Conservation (phyloP, 1,140 invertebrate species). For the Pachypsylla venusta region DNA sequence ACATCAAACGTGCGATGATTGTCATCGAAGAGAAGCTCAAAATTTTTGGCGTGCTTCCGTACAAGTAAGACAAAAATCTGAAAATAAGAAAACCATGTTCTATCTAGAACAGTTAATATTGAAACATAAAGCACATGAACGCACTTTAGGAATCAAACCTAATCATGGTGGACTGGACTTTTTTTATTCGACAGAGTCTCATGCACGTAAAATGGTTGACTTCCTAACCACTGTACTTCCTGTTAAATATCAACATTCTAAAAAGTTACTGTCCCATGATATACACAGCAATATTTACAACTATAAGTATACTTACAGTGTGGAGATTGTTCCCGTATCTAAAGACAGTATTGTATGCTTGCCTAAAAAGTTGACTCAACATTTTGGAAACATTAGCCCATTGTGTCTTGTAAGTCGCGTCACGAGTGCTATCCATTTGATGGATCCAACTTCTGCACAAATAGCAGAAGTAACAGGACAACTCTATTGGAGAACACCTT, state of each 20-base stretch:
- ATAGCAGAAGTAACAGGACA: constrained; percentile 70
- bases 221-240: constrained; percentile 81
- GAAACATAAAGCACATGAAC: constrained; percentile 84
- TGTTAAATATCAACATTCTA: constrained; percentile 70
- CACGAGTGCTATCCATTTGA: constrained; percentile 76
- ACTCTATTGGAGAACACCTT: constrained; percentile 74
- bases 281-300: constrained; percentile 93
- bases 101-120: constrained; percentile 96
- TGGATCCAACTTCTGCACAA: constrained; percentile 85
- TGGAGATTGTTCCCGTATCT: constrained; percentile 93
- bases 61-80: constrained; percentile 69
- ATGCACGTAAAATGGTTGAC: constrained; percentile 90
- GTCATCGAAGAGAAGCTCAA: constrained; percentile 91
- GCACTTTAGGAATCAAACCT: constrained; percentile 87
- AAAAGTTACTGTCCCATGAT: constrained; percentile 95
- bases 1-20: constrained; percentile 94
- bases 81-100: constrained; percentile 96
- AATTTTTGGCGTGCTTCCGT: constrained; percentile 91
- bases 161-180: constrained; percentile 92
- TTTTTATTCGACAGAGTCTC: constrained; percentile 75
- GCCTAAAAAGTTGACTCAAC: constrained; percentile 69
- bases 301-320: constrained; percentile 85
- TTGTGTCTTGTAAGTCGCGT: constrained; percentile 82
- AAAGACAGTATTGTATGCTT: constrained; percentile 94
- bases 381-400: constrained; percentile 80